These are phyloP conservation scores for Drosophila orosa DNA, from an alignment of 1,140 invertebrate species.

Conservation along the genomic window DNA sequence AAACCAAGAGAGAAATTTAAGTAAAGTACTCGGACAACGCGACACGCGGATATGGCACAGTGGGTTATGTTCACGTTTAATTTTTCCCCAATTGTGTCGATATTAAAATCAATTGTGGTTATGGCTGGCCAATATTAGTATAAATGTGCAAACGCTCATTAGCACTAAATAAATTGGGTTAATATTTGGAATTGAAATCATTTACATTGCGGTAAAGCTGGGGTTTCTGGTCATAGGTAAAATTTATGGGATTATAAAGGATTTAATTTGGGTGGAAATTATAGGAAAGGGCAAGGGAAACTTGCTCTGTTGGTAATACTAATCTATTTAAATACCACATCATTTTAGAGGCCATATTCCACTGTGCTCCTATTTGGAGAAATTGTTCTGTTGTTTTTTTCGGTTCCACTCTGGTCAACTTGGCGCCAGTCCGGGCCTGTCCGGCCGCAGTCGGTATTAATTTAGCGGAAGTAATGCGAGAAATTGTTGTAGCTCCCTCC, in stretches of 20 bases:
- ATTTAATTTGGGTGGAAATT: neutral
- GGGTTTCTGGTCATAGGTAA: neutral
- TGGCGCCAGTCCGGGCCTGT: conserved; percentile 59
- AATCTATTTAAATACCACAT: neutral
- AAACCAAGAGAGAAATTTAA: conserved; percentile 61
- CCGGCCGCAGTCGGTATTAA: conserved; percentile 81
- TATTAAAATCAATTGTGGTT: conserved; percentile 5
- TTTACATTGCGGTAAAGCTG: neutral
- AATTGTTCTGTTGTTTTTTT: conserved; percentile 41
- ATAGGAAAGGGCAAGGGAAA: neutral
- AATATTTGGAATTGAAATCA: neutral
- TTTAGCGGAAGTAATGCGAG: conserved; percentile 83
- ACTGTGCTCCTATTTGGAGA: conserved; percentile 24
- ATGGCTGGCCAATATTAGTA: neutral
- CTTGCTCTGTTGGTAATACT: too few species aligned
- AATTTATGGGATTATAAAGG: neutral
- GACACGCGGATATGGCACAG: conserved; percentile 28
- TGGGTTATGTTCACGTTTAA: neutral
- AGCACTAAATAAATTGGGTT: conserved; percentile 10
- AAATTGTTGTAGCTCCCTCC: conserved; percentile 66
- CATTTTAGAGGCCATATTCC: neutral
- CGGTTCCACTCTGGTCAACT: conserved; percentile 41
- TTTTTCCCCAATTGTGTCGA: neutral
- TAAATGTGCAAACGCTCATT: conserved; percentile 6
- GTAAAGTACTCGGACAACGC: conserved; percentile 38